Evolutionary conservation across 1,140 invertebrate genomes (phyloP), one percentile per base, ranked within the genome.

Genomic region (Leptestheria dahalacensis): DNA sequence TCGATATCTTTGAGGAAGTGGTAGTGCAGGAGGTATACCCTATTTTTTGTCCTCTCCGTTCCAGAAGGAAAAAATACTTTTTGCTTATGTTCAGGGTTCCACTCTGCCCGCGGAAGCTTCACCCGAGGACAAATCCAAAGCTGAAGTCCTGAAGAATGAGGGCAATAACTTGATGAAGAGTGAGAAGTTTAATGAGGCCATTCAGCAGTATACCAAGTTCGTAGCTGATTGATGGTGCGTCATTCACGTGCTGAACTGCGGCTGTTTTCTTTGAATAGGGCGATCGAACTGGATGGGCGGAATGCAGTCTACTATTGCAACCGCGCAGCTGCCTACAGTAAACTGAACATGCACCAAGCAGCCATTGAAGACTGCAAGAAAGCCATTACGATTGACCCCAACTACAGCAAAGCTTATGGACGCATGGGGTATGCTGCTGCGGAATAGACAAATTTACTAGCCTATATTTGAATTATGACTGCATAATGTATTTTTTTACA

Each of bases 291-390:
- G 41, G 88, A 95, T 70, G 78, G 79, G 11, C 80, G 78, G 58
- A 96, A 96, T 77, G 82, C 91, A 2, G 86, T 96, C n/a, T 96
- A 86, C 72, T 96, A 88, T 72, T 92, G 91, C 69, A 97, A 96
- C 71, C 80, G 93, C 64, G 92, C 92, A 50, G 92, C 92, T 9
- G 90, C 90, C 10, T 82, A 89, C 67, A 92, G 83, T 66, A 90
- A 91, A 71, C 74, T 95, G 59, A 82, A 83, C 41, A 83, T 90
- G 67, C 82, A 90, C 69, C 73, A 82, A 48, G 73, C 78, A 60
- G 89, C 92, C 10, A 84, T 97, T 53, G 80, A 84, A 62, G 95
- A 98, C 71, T 96, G 91, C 70, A 82, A 86, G 64, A 82, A 81
- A 53, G 92, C 95, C 6, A 74, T 97, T 47, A 76, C 82, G 46